Base-by-base conservation (phyloP, 2,888 invertebrate genomes). In the Diachrysia chrysitis region DNA sequence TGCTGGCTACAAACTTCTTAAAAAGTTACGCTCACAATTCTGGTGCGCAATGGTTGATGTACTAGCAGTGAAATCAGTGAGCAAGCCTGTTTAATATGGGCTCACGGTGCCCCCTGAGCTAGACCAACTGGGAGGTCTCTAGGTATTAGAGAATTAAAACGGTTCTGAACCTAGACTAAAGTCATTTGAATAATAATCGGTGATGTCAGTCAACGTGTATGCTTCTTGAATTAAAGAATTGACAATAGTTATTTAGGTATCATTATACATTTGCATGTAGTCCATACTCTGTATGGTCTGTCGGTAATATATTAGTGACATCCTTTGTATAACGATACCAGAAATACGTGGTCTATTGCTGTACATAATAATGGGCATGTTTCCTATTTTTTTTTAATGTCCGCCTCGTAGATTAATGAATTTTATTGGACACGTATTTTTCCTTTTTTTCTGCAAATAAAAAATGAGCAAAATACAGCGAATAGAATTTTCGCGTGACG, bases 171-270 rank as follows among this genome's bases (percentile, higher is more conserved):
- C n/a, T 58, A 62, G 29, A 37, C 55, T 65, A 59, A 14, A 60
- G 57, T 17, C 21, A 51, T n/a, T 64, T 51, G 23, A 19, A 58
- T 23, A 19, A 46, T 23, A 56, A 55, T 66, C 58, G 32, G 66
- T 75, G 64, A 70, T 63, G 58, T n/a, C 53, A 56, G 48, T 21
- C n/a, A 29, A 21, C 23, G 35, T 7, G 48, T 21, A 58, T 25
- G 32, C 42, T 53, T 54, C 21, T 48, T 54, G 61, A 69, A 74
- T 57, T 9, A 19, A 29, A 17, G 17, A 21, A 21, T 48, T 63
- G 59, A 74, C 63, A 66, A 64, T 70, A 61, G 61, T 6, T 75
- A 63, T 70, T 74, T 74, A 73, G 35, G 10, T 19, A 12, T 63
- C 37, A 69, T 63, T 66, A 62, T 19, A 29, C 9, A 53, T 32